A percentile compares a stretch with the other conserved stretches of the same genome.
These are phyloP conservation scores for Mystacides longicornis DNA, from an alignment of 2,888 invertebrate genomes.

Conservation along the genomic window DNA sequence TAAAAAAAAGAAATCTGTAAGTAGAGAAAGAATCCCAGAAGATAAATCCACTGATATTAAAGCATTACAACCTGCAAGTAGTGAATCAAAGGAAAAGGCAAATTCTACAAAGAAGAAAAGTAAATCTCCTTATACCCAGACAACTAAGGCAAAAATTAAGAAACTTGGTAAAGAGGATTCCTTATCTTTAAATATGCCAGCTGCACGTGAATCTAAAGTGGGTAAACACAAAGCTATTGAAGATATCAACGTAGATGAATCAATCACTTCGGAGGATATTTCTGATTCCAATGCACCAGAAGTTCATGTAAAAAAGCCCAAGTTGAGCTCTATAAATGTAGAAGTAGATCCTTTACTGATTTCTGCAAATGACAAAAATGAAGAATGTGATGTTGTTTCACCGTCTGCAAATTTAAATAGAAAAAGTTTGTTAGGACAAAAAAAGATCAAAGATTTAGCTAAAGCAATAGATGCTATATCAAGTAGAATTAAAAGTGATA, in stretches of 20 bases:
- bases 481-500: conserved; percentile 20
- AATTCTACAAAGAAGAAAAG: conserved; percentile 7
- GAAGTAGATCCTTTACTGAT: conserved; percentile 10
- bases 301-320: conserved; percentile 14
- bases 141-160: neutral
- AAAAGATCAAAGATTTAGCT: conserved; percentile 18
- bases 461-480: conserved; percentile 22
- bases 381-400: neutral
- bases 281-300: conserved; percentile 5
- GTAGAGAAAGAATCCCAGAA: too few relatives aligned
- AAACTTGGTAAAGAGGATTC: neutral
- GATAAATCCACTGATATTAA: too few relatives aligned
- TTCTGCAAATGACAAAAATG: conserved; percentile 1
- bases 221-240: conserved; percentile 18
- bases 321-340: conserved; percentile 13
- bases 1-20: too few relatives aligned
- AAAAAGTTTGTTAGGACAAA: conserved; percentile 4
- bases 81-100: too few relatives aligned
- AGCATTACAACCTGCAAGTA: too few relatives aligned
- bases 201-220: conserved; percentile 5
- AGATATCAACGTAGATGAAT: conserved; percentile 8
- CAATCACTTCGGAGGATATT: neutral
- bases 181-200: neutral
- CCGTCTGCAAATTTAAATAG: conserved; percentile 1
- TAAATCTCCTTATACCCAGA: neutral